Evolutionary conservation across 2,113 vertebrate genomes (phyloP).

Genomic region (Melanerpes formicivorus): DNA sequence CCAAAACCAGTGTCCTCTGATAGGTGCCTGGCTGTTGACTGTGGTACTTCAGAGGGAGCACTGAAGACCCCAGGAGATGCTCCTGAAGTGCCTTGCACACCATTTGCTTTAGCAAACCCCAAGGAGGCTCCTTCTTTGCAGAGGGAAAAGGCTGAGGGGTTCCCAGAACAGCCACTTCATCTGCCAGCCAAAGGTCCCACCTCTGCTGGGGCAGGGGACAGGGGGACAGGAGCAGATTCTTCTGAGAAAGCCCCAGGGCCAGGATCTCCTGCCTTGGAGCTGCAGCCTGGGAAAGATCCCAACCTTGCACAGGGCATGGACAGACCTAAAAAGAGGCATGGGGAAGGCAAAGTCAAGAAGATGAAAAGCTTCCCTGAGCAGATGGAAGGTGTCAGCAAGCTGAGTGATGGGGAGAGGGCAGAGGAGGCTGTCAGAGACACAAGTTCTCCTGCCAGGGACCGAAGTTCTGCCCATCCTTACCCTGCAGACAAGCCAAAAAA

Average conservation of each 20-base stretch:
- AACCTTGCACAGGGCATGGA: background rate
- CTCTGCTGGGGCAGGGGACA: background rate
- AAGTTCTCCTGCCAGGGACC: background rate
- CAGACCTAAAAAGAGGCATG: constrained; percentile 40
- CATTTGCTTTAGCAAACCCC: background rate
- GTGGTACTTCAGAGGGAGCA: background rate
- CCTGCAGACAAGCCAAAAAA: constrained; percentile 52
- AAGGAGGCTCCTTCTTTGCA: background rate
- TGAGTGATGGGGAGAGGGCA: background rate
- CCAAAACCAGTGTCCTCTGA: background rate
- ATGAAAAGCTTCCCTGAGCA: background rate
- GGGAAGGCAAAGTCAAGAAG: constrained; percentile 59
- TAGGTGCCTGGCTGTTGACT: background rate
- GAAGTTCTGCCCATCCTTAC: background rate
- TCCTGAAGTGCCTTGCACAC: background rate
- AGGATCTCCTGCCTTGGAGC: background rate
- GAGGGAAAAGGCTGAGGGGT: background rate
- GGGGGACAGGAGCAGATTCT: background rate
- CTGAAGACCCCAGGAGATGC: rapidly evolving
- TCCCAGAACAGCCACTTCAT: background rate
- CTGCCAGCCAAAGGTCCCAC: background rate
- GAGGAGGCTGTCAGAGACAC: background rate
- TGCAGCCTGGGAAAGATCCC: background rate
- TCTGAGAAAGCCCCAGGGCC: background rate
- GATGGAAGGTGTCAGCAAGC: background rate